Base-by-base conservation (phyloP, 2,113 vertebrate species). In the Nibea albiflora region DNA sequence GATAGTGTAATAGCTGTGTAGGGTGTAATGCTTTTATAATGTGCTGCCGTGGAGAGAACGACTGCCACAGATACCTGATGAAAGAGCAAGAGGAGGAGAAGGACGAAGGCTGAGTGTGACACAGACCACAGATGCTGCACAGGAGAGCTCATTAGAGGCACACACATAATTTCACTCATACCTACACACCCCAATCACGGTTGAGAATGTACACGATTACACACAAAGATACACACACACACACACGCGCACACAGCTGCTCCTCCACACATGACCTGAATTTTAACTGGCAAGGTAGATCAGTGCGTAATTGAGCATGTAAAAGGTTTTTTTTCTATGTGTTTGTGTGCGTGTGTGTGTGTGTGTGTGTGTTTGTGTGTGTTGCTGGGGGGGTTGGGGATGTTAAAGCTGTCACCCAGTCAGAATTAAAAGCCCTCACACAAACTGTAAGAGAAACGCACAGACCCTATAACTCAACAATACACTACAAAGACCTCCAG, bases 181-280 rank as follows among this genome's bases (percentile, higher is more conserved):
- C 46, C 28, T 49, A 66, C 60, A 69, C 62, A 75, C 26, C 46
- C 56, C 57, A 54, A 66, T 81, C 76, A 68, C 72, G 60, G 76
- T 65, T 52, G 57, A 73, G 56, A 76, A 81, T 69, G 60, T 66
- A 64, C 62, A 81, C 52, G 60, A 22, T 50, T 53, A 71, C 49
- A 75, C 71, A 76, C 68, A 54, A 42, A 74, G 15, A 53, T 62
- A 73, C 67, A 70, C 50, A 65, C 31, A 12, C 11, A 44, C 52
- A 85, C 76, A 72, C 74, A 12, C 52, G 83, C 76, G 72, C 74
- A 63, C 73, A 76, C 91, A 92, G 82, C 85, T 93, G 88, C 84
- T 90, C 85, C 75, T 83, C 50, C 69, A 88, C 81, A 87, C 77
- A 86, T 93, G 92, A 93, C 91, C 92, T 92, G 89, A 92, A 93